phyloP scores from a whole-genome alignment of 2,888 invertebrate genomes.

The Monochamus alternatus region DNA sequence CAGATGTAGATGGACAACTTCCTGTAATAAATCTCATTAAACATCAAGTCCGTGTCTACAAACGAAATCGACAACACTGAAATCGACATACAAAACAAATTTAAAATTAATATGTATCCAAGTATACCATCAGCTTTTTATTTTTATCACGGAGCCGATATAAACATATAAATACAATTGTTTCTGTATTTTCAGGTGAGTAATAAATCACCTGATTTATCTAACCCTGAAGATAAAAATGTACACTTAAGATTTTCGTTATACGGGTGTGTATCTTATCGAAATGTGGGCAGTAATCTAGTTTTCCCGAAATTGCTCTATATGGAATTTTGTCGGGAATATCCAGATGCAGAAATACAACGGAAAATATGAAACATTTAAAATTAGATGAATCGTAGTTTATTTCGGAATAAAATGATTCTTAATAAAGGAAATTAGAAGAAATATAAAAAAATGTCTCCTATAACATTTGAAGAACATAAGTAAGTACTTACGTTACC shows the following conservation, averaged over 20 bases:
- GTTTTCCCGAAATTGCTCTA: neutral
- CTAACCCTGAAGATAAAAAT: slow-evolving; percentile 8
- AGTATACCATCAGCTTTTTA: neutral
- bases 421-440: no score
- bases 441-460: no score
- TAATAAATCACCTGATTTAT: slow-evolving; percentile 11
- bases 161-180: neutral
- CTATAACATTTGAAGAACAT: no score
- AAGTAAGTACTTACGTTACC: no score
- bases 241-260: neutral
- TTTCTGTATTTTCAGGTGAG: neutral
- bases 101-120: neutral
- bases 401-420: no score
- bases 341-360: neutral
- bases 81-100: neutral
- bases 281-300: neutral
- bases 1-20: slow-evolving; percentile 15
- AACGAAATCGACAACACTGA: neutral
- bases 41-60: neutral
- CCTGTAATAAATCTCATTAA: slow-evolving; percentile 11
- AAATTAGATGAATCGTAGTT: no score
- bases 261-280: neutral
- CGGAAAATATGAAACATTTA: no score
- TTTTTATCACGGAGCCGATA: neutral
- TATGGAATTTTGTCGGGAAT: neutral